Evolutionary conservation across 2,797 vertebrate species (phyloP), one percentile per base, ranked within the genome.

Genomic region (Psittacula derbiana): DNA sequence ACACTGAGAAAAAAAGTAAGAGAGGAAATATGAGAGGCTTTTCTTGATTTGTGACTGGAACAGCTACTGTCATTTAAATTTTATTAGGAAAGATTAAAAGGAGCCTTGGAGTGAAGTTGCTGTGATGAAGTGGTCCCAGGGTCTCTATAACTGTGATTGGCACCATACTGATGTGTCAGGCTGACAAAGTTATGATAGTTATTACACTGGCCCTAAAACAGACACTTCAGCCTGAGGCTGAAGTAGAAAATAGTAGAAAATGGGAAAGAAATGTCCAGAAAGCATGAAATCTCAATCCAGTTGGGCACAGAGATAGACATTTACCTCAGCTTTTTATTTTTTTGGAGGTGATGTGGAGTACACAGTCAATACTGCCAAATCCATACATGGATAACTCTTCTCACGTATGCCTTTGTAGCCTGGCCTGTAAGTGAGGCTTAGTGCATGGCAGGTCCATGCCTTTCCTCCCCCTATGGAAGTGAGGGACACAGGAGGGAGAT

Each of bases 21-120:
- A 5, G 19, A 87, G 30, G 36, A 89, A 88, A 76, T 75, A 80
- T 23, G 20, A 75, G 70, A 94, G 53, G 41, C 66, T 86, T 94
- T 94, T 95, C 93, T 94, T 95, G 90, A 90, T 93, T 94, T 95
- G 94, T 86, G 92, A 91, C 90, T 91, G 85, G 92, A 97, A 96
- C 94, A 92, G 92, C 86, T 92, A 94, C 89, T 94, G 91, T 92
- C 93, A 96, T 83, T 96, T 93, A 94, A 93, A 91, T 92, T 96
- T 97, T 95, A 97, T 97, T 97, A 97, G 79, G 74, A 89, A 97
- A 96, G 88, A 95, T 96, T 96, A 95, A 96, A 95, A 93, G 74
- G 70, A 92, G 74, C 90, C 93, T 97, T 92, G 91, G 60, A 96
- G 74, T 79, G 88, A 94, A 95, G 80, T 72, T 93, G 64, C 95